Evolutionary conservation across 2,113 vertebrate genomes (phyloP), one percentile per base, ranked within the genome.

Genomic region (Mionectes macconnelli): DNA sequence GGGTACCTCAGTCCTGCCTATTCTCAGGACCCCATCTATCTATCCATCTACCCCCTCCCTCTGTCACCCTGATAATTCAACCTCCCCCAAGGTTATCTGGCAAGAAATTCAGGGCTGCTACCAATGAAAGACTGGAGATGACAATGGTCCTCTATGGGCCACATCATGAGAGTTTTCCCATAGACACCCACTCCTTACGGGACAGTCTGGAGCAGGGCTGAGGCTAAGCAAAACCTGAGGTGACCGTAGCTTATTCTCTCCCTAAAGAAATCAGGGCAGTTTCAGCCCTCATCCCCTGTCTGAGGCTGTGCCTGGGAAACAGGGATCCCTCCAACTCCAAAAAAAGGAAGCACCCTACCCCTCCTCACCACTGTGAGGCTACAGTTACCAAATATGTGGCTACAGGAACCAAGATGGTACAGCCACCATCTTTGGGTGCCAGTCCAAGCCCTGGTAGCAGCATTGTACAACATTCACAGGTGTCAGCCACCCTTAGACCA

Each of bases 71-170:
- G 24, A 1, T 22, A 33, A 49, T n/a, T 40, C 47, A 57, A 18
- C 14, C 23, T 19, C 6, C 7, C 5, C 5, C 24, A 18, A 3
- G 0, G 31, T 53, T 37, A 16, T 37, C 44, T 63, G 23, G 8
- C 4, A 23, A 66, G 33, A 13, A 50, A 52, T 60, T 53, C 18
- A 7, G 31, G 15, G 28, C 6, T 62, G 67, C 30, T 53, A 24
- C 14, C 28, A 8, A 1, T 6, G 12, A 52, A 66, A 40, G 12
- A 20, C 18, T n/a, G 28, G 52, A 37, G 56, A 40, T 22, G 9
- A 25, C 62, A 44, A 21, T 0, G 2, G 27, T 37, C 14, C 1
- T 0, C 24, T 24, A 10, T 0, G 0, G 23, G 44, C 7, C 27
- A 24, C 17, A 16, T 5, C 8, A 3, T 3, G 9, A 45, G 15